Conservation (phyloP, 2,888 invertebrate species). For the Mesorhabditis spiculigera region DNA sequence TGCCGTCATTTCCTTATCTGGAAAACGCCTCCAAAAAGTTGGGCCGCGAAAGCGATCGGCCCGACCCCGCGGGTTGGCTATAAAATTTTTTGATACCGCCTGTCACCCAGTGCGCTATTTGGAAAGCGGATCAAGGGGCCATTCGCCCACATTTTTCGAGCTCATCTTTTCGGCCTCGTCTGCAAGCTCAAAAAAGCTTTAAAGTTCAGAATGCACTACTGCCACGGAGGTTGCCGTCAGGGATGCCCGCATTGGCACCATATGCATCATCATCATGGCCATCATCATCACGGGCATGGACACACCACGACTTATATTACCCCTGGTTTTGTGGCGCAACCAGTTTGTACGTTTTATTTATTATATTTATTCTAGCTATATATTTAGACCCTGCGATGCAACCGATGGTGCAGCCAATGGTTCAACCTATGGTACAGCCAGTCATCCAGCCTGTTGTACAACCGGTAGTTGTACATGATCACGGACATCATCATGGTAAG, state of each 20-base stretch:
- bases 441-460: slow-evolving; percentile 1
- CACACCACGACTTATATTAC: neutral
- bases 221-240: neutral
- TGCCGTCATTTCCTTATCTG: too few relatives aligned
- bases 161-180: too few relatives aligned
- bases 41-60: too few relatives aligned
- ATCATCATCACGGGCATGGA: neutral
- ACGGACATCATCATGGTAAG: neutral
- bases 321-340: neutral
- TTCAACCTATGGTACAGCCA: slow-evolving; percentile 2
- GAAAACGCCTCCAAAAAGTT: too few relatives aligned
- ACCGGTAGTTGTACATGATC: slow-evolving; percentile 3
- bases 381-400: too few relatives aligned
- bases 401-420: neutral
- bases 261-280: neutral
- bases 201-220: neutral
- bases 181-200: too few relatives aligned
- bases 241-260: slow-evolving; percentile 5
- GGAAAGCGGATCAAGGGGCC: too few relatives aligned
- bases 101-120: too few relatives aligned
- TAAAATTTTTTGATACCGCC: too few relatives aligned
- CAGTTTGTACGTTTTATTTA: neutral
- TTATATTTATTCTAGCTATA: too few relatives aligned
- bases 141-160: too few relatives aligned
- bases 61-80: too few relatives aligned